A percentile compares a stretch with the other conserved stretches of the same genome.
phyloP scores from a whole-genome alignment of 2,113 vertebrate species.

The Motacilla tschutschensis region DNA sequence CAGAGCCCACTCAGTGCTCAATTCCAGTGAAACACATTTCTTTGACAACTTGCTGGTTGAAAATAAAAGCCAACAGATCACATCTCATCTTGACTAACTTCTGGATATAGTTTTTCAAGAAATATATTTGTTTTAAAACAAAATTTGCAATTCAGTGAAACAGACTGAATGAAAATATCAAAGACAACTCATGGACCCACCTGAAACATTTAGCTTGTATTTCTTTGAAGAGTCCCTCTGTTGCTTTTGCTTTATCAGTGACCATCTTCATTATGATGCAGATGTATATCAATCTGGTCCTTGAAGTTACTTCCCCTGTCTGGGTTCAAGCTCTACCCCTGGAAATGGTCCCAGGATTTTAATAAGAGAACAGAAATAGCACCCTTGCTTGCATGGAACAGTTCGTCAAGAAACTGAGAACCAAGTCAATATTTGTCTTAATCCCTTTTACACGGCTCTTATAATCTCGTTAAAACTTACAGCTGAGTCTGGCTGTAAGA shows the following conservation, averaged over 20 bases:
- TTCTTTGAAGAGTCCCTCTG: neutral
- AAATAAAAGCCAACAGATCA: neutral
- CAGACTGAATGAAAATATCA: neutral
- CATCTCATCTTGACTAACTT: neutral
- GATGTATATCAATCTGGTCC: neutral
- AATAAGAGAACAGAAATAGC: neutral
- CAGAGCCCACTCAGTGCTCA: neutral
- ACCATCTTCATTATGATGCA: neutral
- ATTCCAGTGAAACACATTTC: neutral
- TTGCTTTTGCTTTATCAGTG: neutral
- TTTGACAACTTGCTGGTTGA: neutral
- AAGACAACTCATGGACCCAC: neutral
- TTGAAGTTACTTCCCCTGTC: neutral
- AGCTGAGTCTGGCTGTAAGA: neutral
- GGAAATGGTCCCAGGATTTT: neutral
- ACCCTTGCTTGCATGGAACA: neutral
- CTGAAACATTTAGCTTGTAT: neutral
- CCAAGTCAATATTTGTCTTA: neutral
- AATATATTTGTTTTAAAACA: neutral
- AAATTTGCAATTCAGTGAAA: neutral
- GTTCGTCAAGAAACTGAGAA: neutral
- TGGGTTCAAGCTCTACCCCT: neutral
- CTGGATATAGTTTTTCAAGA: neutral
- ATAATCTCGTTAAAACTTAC: neutral
- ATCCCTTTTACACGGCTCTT: neutral